Percentiles rank a stretch among this genome's conserved stretches.
These are phyloP conservation scores for Erebia epiphron DNA, from an alignment of 2,888 invertebrate species.

Conservation along the genomic window DNA sequence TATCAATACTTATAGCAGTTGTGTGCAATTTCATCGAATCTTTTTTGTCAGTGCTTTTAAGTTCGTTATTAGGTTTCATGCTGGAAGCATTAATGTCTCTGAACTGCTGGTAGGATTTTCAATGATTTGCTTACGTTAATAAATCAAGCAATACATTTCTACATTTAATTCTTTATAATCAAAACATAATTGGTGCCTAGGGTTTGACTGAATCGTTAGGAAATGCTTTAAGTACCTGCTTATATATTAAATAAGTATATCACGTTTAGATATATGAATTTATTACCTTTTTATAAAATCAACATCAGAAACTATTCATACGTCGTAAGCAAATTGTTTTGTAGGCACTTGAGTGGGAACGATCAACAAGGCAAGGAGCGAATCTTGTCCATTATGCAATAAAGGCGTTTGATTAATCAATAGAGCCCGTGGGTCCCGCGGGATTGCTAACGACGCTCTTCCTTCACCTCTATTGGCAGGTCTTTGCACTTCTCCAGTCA, in stretches of 20 bases:
- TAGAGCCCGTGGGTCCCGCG: slow-evolving; percentile 72
- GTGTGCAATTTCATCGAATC: too few species aligned
- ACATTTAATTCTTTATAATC: too few species aligned
- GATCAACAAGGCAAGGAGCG: slow-evolving; percentile 27
- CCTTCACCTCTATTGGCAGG: slow-evolving; percentile 52
- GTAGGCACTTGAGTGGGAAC: slow-evolving; percentile 12
- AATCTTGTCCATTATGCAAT: slow-evolving; percentile 68
- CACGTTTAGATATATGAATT: not conserved
- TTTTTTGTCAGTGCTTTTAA: too few species aligned
- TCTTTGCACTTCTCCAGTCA: slow-evolving; percentile 39
- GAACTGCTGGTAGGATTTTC: too few species aligned
- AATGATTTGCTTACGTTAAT: too few species aligned
- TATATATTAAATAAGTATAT: not conserved
- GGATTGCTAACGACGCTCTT: slow-evolving; percentile 65
- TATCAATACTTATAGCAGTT: not conserved
- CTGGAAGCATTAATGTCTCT: too few species aligned
- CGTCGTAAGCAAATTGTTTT: slow-evolving; percentile 7
- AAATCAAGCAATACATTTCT: too few species aligned
- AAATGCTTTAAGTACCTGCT: too few species aligned
- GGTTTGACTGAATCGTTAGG: not conserved
- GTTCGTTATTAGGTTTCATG: too few species aligned
- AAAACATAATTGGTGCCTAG: too few species aligned
- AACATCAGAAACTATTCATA: slow-evolving; percentile 4
- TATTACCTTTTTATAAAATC: not conserved
- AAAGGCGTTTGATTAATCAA: slow-evolving; percentile 79